A percentile compares a stretch with the other conserved stretches of the same genome.
Conservation (phyloP, 2,797 vertebrate genomes). For the Lagodon rhomboides region DNA sequence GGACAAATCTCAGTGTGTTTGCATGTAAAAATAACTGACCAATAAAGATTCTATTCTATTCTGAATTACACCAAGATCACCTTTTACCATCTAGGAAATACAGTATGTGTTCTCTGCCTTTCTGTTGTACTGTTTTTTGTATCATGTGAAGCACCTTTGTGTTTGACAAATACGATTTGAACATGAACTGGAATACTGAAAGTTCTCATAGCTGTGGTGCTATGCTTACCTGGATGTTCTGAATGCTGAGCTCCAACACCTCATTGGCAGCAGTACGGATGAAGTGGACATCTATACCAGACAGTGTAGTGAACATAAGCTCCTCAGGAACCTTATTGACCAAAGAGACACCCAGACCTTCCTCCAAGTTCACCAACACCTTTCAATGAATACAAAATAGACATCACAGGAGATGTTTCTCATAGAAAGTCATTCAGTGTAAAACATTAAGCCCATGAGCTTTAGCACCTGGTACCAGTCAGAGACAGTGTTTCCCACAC, state of each 20-base stretch:
- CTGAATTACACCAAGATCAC: not conserved
- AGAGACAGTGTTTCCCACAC: too few relatives aligned
- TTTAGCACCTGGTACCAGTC: not conserved
- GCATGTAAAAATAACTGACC: too few relatives aligned
- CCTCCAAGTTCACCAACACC: conserved; percentile 93
- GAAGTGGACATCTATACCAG: conserved; percentile 92
- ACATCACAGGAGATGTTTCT: not conserved
- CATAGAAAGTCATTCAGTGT: too few relatives aligned
- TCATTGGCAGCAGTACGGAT: conserved; percentile 89
- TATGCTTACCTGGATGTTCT: conserved; percentile 93
- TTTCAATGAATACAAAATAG: conserved; percentile 55
- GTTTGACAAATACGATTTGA: not conserved
- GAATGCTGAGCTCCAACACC: conserved; percentile 93
- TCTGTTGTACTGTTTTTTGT: too few relatives aligned
- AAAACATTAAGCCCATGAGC: not conserved
- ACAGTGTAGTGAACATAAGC: conserved; percentile 91
- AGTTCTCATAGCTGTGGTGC: not conserved
- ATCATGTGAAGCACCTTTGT: not conserved
- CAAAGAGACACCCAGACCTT: conserved; percentile 94
- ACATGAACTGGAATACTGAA: not conserved
- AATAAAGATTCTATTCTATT: too few relatives aligned
- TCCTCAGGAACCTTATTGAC: conserved; percentile 97
- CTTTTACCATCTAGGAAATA: not conserved
- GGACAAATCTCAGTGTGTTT: too few relatives aligned
- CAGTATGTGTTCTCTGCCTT: too few relatives aligned